A percentile compares a stretch with the other conserved stretches of the same genome.
Evolutionary conservation across 2,888 invertebrate genomes (phyloP).

Genomic region (Anodontia alba): DNA sequence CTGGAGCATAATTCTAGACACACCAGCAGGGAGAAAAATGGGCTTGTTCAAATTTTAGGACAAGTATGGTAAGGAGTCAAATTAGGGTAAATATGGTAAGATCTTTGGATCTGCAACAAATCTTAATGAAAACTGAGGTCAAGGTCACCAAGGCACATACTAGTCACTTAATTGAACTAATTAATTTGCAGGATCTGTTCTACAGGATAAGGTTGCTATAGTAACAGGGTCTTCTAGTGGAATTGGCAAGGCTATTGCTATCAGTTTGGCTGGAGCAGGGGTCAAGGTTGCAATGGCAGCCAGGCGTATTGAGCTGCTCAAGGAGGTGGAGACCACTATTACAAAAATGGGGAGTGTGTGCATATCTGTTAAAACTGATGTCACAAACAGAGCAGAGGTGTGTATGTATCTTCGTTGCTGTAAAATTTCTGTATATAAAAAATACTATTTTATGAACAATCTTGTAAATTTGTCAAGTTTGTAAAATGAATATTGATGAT

Average conservation of each 20-base stretch:
- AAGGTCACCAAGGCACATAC: no score
- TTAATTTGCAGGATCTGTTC: constrained; percentile 15
- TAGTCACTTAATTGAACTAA: no score
- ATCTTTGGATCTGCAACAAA: no score
- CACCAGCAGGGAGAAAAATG: no score
- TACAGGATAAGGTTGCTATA: constrained; percentile 83
- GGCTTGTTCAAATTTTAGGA: no score
- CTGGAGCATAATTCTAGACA: no score
- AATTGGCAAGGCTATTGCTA: constrained; percentile 83
- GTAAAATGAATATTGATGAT: no score
- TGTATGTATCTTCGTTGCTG: no score
- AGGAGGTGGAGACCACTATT: constrained; percentile 74
- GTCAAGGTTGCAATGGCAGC: constrained; percentile 84
- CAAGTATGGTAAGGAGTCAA: no score
- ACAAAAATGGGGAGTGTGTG: constrained; percentile 76
- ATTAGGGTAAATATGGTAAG: no score
- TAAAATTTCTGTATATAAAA: background rate
- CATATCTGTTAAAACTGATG: constrained; percentile 83
- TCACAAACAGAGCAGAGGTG: constrained; percentile 81
- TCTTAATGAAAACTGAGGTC: no score
- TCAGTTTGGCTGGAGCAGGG: constrained; percentile 81
- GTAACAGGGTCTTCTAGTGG: constrained; percentile 85
- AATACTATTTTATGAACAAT: background rate
- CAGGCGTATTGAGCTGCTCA: constrained; percentile 79
- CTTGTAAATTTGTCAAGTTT: no score